Evolutionary conservation across 2,888 invertebrate species (phyloP), one percentile per base, ranked within the genome.

Genomic region (Axea sp.): DNA sequence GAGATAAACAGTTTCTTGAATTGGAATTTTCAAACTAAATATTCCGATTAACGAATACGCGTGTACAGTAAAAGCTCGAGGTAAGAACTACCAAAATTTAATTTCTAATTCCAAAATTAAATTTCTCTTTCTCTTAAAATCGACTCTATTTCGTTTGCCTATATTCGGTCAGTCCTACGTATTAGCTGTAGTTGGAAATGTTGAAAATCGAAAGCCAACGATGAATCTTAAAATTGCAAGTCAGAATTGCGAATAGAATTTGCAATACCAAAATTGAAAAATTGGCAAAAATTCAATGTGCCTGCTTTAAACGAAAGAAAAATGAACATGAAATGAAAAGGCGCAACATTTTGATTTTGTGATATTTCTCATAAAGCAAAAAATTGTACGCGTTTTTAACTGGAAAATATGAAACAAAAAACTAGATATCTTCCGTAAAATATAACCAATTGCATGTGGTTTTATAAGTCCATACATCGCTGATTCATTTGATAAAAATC

Each of bases 141-240:
- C 57, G 35, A 49, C 64, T 59, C 64, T 57, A 64, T 72, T 72
- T 72, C 43, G 49, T 64, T n/a, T 43, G 64, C 64, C 57, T 49
- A 72, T 51, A 53, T 57, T 51, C 64, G 51, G 30, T 59, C 35
- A 51, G 45, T 64, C 28, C 64, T 33, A 62, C 53, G 39, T 65
- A 57, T 51, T n/a, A n/a, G n/a, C 59, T 51, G 17, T 43, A 59
- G 41, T 43, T 57, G 49, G 51, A 60, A 53, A 69, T 35, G 51
- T 51, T 60, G 45, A 60, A 51, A 71, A 49, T 41, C 60, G 37
- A 57, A 47, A 55, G 39, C 22, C 45, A 41, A 22, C 55, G 35
- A 31, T 55, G 49, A 57, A 49, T 55, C 39, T 35, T 35, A 37
- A 43, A 69, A 60, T 43, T 33, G 33, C 45, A 28, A 65, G 9